Percentiles rank a stretch among this genome's conserved stretches.
phyloP scores from a whole-genome alignment of 2,113 vertebrate species.

The Neolamprologus sp. region DNA sequence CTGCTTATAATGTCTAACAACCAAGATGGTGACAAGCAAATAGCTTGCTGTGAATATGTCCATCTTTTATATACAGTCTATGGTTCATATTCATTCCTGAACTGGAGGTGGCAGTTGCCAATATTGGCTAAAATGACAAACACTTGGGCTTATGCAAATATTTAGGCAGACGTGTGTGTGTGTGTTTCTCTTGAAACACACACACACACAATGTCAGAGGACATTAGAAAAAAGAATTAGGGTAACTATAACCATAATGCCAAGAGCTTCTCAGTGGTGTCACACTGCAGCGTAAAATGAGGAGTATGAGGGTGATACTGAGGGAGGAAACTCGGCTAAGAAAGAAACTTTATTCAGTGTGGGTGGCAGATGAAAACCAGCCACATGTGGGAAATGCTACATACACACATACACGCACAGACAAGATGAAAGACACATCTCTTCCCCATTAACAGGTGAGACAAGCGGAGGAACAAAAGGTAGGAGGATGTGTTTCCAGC shows the following conservation, averaged over 20 bases:
- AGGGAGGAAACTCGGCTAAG: neutral
- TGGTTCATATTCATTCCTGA: neutral
- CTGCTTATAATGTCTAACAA: neutral
- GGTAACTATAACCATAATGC: too few relatives aligned
- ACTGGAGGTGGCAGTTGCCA: neutral
- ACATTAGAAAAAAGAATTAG: too few relatives aligned
- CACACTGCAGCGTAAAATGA: neutral
- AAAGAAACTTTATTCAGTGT: slow-evolving; percentile 12
- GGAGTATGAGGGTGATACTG: neutral
- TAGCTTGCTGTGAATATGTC: neutral
- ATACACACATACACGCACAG: neutral
- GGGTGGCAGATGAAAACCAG: slow-evolving; percentile 25
- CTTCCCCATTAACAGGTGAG: slow-evolving; percentile 23
- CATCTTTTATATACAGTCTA: neutral
- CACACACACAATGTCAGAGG: too few relatives aligned
- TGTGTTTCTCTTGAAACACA: too few relatives aligned
- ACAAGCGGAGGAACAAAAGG: neutral
- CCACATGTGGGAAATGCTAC: neutral
- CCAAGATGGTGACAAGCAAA: neutral
- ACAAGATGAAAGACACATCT: neutral
- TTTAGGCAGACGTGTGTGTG: neutral
- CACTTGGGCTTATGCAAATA: neutral
- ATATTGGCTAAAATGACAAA: neutral
- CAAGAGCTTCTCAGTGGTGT: neutral
- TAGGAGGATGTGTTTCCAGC: neutral